Evolutionary conservation across 2,797 vertebrate genomes (phyloP).

Genomic region (Epinephelus awoara): DNA sequence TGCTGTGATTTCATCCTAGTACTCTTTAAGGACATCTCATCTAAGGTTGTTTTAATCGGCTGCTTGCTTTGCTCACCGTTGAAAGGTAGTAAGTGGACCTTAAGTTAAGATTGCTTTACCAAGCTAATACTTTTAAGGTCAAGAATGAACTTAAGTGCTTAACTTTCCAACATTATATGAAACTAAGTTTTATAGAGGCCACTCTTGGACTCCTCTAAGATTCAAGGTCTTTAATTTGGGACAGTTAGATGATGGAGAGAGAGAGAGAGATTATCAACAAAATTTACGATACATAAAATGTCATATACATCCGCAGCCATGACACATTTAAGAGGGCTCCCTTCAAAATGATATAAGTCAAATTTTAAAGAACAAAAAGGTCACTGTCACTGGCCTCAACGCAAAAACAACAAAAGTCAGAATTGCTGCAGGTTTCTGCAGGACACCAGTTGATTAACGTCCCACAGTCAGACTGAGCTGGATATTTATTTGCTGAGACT

Average conservation of each 20-base stretch:
- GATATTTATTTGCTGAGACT: conserved; percentile 29
- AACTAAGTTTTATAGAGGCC: not conserved
- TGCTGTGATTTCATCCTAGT: not conserved
- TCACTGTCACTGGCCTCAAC: not conserved
- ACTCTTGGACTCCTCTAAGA: not conserved
- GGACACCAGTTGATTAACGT: conserved; percentile 12
- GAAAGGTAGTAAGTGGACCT: not conserved
- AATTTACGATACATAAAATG: no score
- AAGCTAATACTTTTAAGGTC: not conserved
- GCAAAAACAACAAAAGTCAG: not conserved
- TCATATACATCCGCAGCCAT: not conserved
- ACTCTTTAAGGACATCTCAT: not conserved
- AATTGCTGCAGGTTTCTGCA: not conserved
- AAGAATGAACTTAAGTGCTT: not conserved
- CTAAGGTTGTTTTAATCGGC: no score
- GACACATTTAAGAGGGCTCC: not conserved
- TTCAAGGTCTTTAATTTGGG: not conserved
- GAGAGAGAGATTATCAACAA: not conserved
- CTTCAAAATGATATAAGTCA: not conserved
- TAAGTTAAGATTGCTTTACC: no score
- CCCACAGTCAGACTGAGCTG: not conserved
- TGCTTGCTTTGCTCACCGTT: not conserved
- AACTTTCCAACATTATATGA: not conserved
- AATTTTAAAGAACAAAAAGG: not conserved
- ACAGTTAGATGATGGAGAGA: not conserved